Conservation (phyloP, 2,888 invertebrate genomes). For the Blastobasis adustella region DNA sequence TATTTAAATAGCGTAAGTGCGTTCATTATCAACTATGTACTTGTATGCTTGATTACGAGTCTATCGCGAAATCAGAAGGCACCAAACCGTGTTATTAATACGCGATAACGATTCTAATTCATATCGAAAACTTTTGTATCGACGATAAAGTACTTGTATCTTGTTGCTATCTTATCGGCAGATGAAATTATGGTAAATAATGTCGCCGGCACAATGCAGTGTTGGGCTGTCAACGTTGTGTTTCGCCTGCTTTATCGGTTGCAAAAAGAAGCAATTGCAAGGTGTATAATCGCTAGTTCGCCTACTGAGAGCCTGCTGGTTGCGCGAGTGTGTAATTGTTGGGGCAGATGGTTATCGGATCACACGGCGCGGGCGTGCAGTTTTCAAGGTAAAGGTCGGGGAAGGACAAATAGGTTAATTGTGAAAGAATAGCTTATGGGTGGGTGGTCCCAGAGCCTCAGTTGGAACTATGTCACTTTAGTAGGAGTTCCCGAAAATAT, state of each 20-base stretch:
- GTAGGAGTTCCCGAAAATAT: too few species aligned
- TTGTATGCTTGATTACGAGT: not conserved
- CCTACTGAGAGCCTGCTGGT: too few species aligned
- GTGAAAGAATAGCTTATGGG: too few species aligned
- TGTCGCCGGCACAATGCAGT: slow-evolving; percentile 36
- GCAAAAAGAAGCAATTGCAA: slow-evolving; percentile 18
- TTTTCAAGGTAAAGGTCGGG: too few species aligned
- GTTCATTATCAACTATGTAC: not conserved
- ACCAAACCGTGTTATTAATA: slow-evolving; percentile 17
- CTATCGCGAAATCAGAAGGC: slow-evolving; percentile 30
- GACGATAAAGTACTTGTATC: slow-evolving; percentile 16
- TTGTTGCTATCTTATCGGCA: slow-evolving; percentile 37
- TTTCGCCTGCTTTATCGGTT: slow-evolving; percentile 30
- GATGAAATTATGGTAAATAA: slow-evolving; percentile 57
- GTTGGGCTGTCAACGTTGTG: slow-evolving; percentile 22
- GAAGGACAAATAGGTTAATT: too few species aligned
- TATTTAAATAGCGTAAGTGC: not conserved
- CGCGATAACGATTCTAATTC: slow-evolving; percentile 28
- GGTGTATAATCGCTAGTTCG: too few species aligned
- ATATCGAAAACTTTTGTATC: slow-evolving; percentile 29
- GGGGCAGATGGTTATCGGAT: not conserved
- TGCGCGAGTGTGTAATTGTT: slow-evolving; percentile 9
- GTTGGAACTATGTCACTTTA: too few species aligned
- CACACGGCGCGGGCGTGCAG: too few species aligned
- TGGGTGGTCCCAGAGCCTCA: too few species aligned